Percentiles rank a stretch among this genome's conserved stretches.
Conservation (phyloP, 2,888 invertebrate genomes). For the Rotaria sp. region DNA sequence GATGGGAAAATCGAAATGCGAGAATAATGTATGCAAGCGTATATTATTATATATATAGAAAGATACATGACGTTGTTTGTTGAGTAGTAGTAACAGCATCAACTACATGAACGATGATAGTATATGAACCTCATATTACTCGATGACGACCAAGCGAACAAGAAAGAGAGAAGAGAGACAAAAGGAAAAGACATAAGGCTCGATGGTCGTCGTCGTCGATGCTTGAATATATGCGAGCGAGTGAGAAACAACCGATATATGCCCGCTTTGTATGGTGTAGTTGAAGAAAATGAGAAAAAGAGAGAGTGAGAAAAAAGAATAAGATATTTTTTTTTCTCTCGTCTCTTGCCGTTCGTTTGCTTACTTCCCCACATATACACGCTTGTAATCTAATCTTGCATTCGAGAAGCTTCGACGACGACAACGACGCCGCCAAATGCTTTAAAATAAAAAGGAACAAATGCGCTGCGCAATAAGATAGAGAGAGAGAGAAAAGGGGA, state of each 20-base stretch:
- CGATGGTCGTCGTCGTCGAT: conserved; percentile 19
- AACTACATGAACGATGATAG: conserved; percentile 21
- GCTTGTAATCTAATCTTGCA: not conserved
- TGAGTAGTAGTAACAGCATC: conserved; percentile 19
- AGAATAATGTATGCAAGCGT: conserved; percentile 22
- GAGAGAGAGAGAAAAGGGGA: not conserved
- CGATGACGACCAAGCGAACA: conserved; percentile 17
- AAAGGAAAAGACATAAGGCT: not conserved
- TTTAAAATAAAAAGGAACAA: conserved; percentile 2
- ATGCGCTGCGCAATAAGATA: not conserved
- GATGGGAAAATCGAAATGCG: conserved; percentile 22
- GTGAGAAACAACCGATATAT: not conserved
- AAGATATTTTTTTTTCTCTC: not conserved
- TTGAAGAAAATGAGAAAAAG: not conserved
- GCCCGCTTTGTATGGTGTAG: not conserved
- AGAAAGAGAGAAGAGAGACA: not conserved
- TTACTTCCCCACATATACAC: not conserved
- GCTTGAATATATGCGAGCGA: conserved; percentile 14
- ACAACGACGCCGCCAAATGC: not conserved
- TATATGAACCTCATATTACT: conserved; percentile 19
- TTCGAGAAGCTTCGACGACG: not conserved
- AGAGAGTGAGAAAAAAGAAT: not conserved
- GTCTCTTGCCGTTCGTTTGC: not conserved
- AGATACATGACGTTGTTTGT: conserved; percentile 19
- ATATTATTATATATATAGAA: conserved; percentile 18